Conservation (phyloP, 1,140 invertebrate species). For the Aphidius ervi region DNA sequence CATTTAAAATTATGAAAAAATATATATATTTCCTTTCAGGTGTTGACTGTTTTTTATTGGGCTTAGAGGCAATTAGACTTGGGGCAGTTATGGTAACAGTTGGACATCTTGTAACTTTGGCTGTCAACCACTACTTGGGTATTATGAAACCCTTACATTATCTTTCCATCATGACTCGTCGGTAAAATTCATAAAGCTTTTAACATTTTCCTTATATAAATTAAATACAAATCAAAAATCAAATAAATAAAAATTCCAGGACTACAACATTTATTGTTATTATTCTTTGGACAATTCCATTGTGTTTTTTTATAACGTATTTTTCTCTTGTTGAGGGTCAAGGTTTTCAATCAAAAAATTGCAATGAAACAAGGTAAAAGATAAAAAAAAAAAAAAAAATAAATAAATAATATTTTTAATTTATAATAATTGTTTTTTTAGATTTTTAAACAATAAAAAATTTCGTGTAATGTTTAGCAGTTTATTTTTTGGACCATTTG, state of each 20-base stretch:
- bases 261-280: constrained; percentile 48
- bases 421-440: constrained; percentile 16
- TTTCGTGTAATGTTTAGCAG: constrained; percentile 53
- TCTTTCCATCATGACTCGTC: constrained; percentile 54
- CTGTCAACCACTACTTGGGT: constrained; percentile 67
- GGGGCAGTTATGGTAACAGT: constrained; percentile 60
- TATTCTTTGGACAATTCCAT: constrained; percentile 56
- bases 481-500: constrained; percentile 52
- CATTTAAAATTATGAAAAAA: not conserved
- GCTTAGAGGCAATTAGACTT: constrained; percentile 55
- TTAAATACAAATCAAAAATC: too few relatives aligned
- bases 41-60: constrained; percentile 39
- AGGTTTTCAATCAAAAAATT: constrained; percentile 44
- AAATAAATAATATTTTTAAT: not conserved
- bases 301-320: constrained; percentile 53
- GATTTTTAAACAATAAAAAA: constrained; percentile 46
- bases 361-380: constrained; percentile 32
- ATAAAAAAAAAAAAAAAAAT: not conserved
- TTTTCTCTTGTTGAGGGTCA: constrained; percentile 50
- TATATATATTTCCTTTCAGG: constrained; percentile 7
- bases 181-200: constrained; percentile 1
- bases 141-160: constrained; percentile 62
- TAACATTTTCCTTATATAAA: too few relatives aligned
- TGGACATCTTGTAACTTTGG: constrained; percentile 62
- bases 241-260: constrained; percentile 16